Conservation (phyloP, 1,140 invertebrate genomes). For the Euwallacea similis region DNA sequence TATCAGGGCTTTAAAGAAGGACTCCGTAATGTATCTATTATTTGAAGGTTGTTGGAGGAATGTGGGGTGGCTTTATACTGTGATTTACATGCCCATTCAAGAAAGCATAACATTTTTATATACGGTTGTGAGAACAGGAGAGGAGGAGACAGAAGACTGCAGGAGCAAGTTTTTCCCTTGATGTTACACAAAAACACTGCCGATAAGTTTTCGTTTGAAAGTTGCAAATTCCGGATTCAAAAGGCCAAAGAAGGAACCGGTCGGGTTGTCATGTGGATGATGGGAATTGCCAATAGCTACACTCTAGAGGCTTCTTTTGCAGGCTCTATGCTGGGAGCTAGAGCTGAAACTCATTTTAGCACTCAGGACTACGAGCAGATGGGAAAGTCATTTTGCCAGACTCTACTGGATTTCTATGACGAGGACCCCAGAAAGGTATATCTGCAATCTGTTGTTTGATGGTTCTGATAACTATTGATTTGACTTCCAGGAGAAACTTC, state of each 20-base stretch:
- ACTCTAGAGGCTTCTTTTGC: constrained; percentile 94
- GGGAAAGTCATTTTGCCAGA: constrained; percentile 89
- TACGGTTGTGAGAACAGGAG: constrained; percentile 92
- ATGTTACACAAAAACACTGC: constrained; percentile 92
- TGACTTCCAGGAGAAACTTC: constrained; percentile 67
- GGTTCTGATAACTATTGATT: background rate
- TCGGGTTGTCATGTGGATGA: constrained; percentile 89
- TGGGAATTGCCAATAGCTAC: constrained; percentile 91
- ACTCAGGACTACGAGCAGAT: constrained; percentile 79
- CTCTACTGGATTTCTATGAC: constrained; percentile 87
- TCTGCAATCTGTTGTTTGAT: background rate
- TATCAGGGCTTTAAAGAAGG: background rate
- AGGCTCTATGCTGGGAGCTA: constrained; percentile 77
- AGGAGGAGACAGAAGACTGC: constrained; percentile 72
- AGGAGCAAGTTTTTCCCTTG: constrained; percentile 88
- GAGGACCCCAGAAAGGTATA: constrained; percentile 80
- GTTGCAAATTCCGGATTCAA: constrained; percentile 91
- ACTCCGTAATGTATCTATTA: background rate
- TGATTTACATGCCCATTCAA: constrained; percentile 93
- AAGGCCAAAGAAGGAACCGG: constrained; percentile 92
- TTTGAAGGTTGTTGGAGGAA: constrained; percentile 79
- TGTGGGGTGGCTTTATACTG: constrained; percentile 91
- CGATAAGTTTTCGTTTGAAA: constrained; percentile 93
- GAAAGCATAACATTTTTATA: constrained; percentile 93
- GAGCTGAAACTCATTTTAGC: constrained; percentile 84